Percentiles rank a stretch among this genome's conserved stretches.
Evolutionary conservation across 2,113 vertebrate genomes (phyloP).

Genomic region (human (Homo sapiens)): GRCh38 chr2:48011501-48012000

Average conservation of each 20-base stretch:
- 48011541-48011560: not conserved
- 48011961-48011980: slow-evolving; percentile 19
- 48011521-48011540: not conserved
- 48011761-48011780: not conserved
- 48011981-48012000: not conserved
- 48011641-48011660: not conserved
- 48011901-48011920: not conserved
- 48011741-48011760: not conserved
- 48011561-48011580: not conserved
- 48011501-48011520: not conserved
- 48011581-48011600: not conserved
- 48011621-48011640: not conserved
- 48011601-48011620: not conserved
- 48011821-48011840: not conserved
- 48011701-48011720: not conserved
- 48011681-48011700: not conserved
- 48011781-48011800: not conserved
- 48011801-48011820: not conserved
- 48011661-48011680: slow-evolving; percentile 23
- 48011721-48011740: not conserved
- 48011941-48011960: not conserved
- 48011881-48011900: not conserved
- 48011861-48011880: slow-evolving; percentile 17
- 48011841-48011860: not conserved
- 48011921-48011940: not conserved